Evolutionary conservation across 53 echinoderm and acorn worm species (phyloP).

Genomic region (Zoroaster sp.): DNA sequence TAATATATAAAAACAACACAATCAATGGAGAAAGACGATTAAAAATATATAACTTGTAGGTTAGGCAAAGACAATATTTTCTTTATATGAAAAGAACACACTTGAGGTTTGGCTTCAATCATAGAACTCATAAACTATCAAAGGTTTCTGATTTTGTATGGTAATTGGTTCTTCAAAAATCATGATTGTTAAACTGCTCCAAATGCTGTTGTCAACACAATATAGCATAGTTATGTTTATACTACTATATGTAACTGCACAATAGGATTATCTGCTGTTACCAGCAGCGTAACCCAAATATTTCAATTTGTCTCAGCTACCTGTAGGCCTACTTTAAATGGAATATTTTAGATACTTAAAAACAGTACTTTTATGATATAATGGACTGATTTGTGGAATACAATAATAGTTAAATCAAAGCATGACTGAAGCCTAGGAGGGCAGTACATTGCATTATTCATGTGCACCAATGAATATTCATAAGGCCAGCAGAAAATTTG

Average conservation of each 20-base stretch:
- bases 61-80: background rate
- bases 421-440: background rate
- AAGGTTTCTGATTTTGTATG: too few species aligned
- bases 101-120: background rate
- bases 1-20: background rate
- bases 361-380: background rate
- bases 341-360: too few species aligned
- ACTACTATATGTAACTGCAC: too few species aligned
- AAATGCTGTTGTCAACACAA: too few species aligned
- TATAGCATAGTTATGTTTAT: too few species aligned
- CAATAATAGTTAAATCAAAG: background rate
- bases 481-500: conserved; percentile 35
- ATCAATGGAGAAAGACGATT: background rate
- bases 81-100: background rate
- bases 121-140: background rate
- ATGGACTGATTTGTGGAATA: background rate
- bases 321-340: background rate
- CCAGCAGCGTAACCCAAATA: too few species aligned
- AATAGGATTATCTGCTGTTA: too few species aligned
- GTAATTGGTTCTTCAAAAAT: too few species aligned
- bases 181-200: too few species aligned
- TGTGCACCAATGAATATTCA: conserved; percentile 40
- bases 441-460: background rate
- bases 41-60: background rate
- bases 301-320: too few species aligned